Conservation (phyloP, 2,113 vertebrate genomes). For the Pteropus alecto region DNA sequence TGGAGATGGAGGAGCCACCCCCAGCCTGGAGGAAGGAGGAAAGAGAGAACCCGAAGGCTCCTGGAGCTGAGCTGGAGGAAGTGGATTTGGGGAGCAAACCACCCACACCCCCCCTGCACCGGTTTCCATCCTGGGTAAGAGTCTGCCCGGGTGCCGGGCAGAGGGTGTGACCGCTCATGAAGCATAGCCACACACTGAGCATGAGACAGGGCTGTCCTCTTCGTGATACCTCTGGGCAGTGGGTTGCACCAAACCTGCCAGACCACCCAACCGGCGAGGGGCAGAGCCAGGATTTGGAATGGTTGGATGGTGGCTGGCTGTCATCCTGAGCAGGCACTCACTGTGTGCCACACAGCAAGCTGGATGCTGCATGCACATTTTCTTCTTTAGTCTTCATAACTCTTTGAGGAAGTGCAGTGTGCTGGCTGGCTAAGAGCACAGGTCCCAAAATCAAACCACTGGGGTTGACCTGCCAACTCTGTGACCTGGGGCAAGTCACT, state of each 20-base stretch:
- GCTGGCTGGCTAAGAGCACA: background rate
- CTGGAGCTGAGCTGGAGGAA: constrained; percentile 73
- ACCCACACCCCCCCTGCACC: constrained; percentile 95
- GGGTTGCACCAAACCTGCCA: background rate
- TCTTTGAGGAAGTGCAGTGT: background rate
- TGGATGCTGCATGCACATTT: background rate
- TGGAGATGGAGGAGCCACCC: constrained; percentile 82
- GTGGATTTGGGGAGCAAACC: constrained; percentile 86
- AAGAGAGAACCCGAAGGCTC: constrained; percentile 44
- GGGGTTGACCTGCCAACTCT: background rate
- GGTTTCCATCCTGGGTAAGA: constrained; percentile 97
- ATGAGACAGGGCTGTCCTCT: accelerated
- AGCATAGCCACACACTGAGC: background rate
- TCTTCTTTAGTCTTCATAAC: background rate
- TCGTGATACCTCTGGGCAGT: too few species aligned
- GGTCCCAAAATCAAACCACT: background rate
- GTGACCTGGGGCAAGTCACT: background rate
- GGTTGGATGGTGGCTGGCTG: accelerated
- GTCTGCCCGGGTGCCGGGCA: background rate
- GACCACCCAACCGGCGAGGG: background rate
- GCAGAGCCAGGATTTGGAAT: background rate
- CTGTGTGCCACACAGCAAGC: background rate
- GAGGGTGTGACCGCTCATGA: background rate
- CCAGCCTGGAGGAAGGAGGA: constrained; percentile 31
- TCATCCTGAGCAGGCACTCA: background rate